Conservation (phyloP, 2,888 invertebrate genomes). For the Brenthis daphne region DNA sequence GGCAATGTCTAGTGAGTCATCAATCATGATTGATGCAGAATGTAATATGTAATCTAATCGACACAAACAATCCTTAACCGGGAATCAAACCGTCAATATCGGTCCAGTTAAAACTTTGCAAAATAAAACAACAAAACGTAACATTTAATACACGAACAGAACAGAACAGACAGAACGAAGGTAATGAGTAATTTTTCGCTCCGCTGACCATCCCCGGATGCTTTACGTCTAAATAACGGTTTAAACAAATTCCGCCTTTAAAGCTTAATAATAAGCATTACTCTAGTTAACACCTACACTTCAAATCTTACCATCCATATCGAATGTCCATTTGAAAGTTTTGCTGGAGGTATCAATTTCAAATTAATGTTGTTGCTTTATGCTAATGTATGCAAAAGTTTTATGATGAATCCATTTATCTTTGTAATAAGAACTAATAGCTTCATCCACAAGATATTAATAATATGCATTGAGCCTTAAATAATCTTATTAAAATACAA, state of each 20-base stretch:
- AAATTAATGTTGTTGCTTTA: background rate
- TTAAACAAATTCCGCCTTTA: constrained; percentile 28
- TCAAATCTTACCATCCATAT: too few species aligned
- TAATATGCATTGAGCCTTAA: constrained; percentile 5
- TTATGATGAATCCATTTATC: background rate
- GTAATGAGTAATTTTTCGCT: constrained; percentile 55
- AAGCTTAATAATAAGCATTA: constrained; percentile 10
- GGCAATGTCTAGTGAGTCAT: too few species aligned
- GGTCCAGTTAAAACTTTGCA: background rate
- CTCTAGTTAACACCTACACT: background rate
- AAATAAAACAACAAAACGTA: constrained; percentile 27
- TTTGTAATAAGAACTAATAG: constrained; percentile 2
- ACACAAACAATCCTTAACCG: too few species aligned
- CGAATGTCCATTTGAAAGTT: too few species aligned
- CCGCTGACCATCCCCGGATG: constrained; percentile 47
- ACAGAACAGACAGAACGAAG: constrained; percentile 36
- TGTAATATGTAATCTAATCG: too few species aligned
- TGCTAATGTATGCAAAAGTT: too few species aligned
- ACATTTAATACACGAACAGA: constrained; percentile 21
- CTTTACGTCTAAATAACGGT: constrained; percentile 16
- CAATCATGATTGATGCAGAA: too few species aligned
- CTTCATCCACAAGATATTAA: background rate
- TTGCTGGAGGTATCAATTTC: too few species aligned
- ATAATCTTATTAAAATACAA: constrained; percentile 12
- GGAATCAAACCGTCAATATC: background rate